Percentiles rank a stretch among this genome's conserved stretches.
These are phyloP conservation scores for Cantharis nigra DNA, from an alignment of 2,888 invertebrate genomes.

Conservation along the genomic window DNA sequence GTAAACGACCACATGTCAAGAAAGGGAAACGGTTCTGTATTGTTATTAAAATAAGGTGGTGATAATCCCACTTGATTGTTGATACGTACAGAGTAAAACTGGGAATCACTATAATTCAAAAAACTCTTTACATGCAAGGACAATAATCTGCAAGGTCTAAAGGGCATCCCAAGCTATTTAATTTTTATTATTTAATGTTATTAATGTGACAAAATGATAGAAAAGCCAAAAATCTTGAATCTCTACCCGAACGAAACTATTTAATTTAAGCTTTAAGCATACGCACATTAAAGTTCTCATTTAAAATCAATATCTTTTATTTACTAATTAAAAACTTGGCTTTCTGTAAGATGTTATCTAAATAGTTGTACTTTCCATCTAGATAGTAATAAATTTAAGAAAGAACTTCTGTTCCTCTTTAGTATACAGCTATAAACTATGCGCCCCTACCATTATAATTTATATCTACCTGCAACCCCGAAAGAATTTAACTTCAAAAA, in stretches of 20 bases:
- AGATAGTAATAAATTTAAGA: conserved; percentile 8
- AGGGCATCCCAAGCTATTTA: too few species aligned
- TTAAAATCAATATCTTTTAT: not conserved
- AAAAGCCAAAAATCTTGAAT: too few species aligned
- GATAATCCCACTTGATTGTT: too few species aligned
- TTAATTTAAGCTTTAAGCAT: not conserved
- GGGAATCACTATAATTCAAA: too few species aligned
- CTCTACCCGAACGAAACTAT: not conserved
- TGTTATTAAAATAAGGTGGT: too few species aligned
- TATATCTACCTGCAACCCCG: conserved; percentile 5
- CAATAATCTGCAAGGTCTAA: too few species aligned
- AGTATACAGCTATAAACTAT: not conserved
- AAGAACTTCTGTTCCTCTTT: not conserved
- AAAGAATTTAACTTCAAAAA: conserved; percentile 6
- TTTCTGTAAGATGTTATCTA: conserved; percentile 1
- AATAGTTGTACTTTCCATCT: not conserved
- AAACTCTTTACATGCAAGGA: too few species aligned
- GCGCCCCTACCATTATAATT: conserved; percentile 9
- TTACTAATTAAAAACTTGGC: conserved; percentile 1
- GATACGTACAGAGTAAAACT: too few species aligned
- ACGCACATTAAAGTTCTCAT: not conserved
- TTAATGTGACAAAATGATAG: too few species aligned
- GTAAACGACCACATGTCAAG: too few species aligned
- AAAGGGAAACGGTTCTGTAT: too few species aligned
- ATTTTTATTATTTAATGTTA: too few species aligned